Conservation (phyloP, 2,888 invertebrate species). For the Aphodius sticticus region DNA sequence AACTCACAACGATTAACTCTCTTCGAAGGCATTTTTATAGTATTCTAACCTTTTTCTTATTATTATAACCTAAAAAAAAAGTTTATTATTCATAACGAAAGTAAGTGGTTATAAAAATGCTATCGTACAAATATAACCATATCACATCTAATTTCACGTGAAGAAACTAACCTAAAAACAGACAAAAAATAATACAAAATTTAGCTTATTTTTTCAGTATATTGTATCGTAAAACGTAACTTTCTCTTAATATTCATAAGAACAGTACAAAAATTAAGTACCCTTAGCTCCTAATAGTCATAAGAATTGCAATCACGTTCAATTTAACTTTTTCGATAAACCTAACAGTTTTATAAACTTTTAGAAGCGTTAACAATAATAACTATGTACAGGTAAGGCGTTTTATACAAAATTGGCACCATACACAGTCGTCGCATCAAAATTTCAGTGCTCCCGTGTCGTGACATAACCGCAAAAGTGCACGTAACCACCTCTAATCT, state of each 20-base stretch:
- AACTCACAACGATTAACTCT: neutral
- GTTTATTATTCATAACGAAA: too few relatives aligned
- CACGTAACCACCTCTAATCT: too few relatives aligned
- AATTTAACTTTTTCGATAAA: neutral
- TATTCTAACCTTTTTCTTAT: neutral
- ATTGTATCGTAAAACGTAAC: neutral
- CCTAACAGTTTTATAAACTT: neutral
- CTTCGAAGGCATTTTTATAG: neutral
- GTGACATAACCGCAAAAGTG: neutral
- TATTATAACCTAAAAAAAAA: neutral
- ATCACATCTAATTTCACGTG: neutral
- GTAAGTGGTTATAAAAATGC: neutral
- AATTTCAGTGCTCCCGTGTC: neutral
- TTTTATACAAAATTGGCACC: slow-evolving; percentile 4
- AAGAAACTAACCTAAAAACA: neutral
- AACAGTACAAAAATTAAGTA: neutral
- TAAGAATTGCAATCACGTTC: neutral
- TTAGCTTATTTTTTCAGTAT: neutral
- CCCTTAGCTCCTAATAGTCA: neutral
- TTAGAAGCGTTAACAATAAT: neutral
- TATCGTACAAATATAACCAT: neutral
- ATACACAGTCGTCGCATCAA: neutral
- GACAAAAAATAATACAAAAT: neutral
- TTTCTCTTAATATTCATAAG: too few relatives aligned
- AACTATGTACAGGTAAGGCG: neutral